phyloP scores from a whole-genome alignment of 2,888 invertebrate species.

The Lymantria monacha region DNA sequence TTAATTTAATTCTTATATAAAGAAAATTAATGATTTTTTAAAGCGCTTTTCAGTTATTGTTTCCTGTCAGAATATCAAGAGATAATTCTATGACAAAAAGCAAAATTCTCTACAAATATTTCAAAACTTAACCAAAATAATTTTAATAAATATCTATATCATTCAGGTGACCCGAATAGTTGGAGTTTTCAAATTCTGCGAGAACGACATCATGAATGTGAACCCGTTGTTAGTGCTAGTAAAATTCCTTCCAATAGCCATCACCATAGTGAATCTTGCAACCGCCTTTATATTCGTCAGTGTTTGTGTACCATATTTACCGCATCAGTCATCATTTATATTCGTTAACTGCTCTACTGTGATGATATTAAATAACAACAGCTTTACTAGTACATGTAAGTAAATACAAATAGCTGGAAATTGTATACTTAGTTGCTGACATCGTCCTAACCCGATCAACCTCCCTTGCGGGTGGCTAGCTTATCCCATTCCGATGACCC shows the following conservation, averaged over 20 bases:
- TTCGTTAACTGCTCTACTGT: conserved; percentile 57
- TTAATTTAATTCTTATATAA: too few species aligned
- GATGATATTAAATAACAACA: conserved; percentile 36
- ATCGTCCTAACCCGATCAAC: too few species aligned
- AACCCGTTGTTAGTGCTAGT: conserved; percentile 60
- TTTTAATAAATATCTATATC: conserved; percentile 13
- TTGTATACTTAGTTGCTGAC: too few species aligned
- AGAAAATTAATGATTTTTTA: too few species aligned
- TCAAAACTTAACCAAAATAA: too few species aligned
- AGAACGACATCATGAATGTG: conserved; percentile 64
- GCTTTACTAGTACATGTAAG: conserved; percentile 47
- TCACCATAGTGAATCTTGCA: conserved; percentile 63
- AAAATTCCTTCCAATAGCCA: conserved; percentile 64
- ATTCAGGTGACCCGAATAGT: conserved; percentile 64
- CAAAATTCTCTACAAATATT: too few species aligned
- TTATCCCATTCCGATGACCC: too few species aligned
- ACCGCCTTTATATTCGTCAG: conserved; percentile 59
- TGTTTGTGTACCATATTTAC: conserved; percentile 47
- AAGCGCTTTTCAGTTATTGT: too few species aligned
- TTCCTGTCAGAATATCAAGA: too few species aligned
- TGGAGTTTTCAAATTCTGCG: conserved; percentile 66
- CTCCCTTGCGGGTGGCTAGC: too few species aligned
- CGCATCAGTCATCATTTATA: conserved; percentile 26
- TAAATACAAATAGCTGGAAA: conserved; percentile 1
- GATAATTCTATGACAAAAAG: too few species aligned